phyloP scores from a whole-genome alignment of 1,140 invertebrate genomes.

The Oppia nitens region DNA sequence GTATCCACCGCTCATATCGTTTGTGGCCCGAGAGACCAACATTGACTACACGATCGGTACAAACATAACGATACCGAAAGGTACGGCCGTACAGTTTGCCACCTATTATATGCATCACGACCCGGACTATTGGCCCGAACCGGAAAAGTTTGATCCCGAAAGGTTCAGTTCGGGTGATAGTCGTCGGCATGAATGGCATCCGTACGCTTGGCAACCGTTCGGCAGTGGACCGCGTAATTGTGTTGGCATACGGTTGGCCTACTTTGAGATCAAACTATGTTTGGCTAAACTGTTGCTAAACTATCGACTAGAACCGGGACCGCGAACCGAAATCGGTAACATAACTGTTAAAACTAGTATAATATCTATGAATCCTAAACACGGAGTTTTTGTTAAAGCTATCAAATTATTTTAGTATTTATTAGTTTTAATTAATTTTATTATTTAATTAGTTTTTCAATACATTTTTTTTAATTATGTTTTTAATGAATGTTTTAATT shows the following conservation, averaged over 20 bases:
- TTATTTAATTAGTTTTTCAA: too few species aligned
- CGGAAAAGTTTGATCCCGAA: slow-evolving; percentile 31
- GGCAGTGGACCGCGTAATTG: slow-evolving; percentile 14
- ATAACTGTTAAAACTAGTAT: slow-evolving; percentile 15
- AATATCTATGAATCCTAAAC: slow-evolving; percentile 22
- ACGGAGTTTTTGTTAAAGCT: slow-evolving; percentile 22
- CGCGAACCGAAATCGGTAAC: slow-evolving; percentile 7
- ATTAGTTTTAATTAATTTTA: too few species aligned
- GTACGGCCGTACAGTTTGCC: slow-evolving; percentile 23
- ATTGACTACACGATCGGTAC: slow-evolving; percentile 18
- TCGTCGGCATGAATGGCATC: background rate
- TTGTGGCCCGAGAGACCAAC: slow-evolving; percentile 21
- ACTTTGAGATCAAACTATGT: slow-evolving; percentile 46
- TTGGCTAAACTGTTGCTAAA: slow-evolving; percentile 26
- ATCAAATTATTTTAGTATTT: background rate
- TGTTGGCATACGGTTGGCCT: slow-evolving; percentile 26
- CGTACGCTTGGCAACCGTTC: slow-evolving; percentile 14
- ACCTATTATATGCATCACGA: slow-evolving; percentile 29
- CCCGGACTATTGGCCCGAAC: slow-evolving; percentile 29
- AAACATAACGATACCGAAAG: slow-evolving; percentile 30
- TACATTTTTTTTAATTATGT: too few species aligned
- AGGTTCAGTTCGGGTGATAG: slow-evolving; percentile 25
- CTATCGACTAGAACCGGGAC: slow-evolving; percentile 17
- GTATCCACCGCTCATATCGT: slow-evolving; percentile 29
- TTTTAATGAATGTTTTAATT: too few species aligned